Evolutionary conservation across 1,140 invertebrate genomes (phyloP).

Genomic region (Drosophila varians): DNA sequence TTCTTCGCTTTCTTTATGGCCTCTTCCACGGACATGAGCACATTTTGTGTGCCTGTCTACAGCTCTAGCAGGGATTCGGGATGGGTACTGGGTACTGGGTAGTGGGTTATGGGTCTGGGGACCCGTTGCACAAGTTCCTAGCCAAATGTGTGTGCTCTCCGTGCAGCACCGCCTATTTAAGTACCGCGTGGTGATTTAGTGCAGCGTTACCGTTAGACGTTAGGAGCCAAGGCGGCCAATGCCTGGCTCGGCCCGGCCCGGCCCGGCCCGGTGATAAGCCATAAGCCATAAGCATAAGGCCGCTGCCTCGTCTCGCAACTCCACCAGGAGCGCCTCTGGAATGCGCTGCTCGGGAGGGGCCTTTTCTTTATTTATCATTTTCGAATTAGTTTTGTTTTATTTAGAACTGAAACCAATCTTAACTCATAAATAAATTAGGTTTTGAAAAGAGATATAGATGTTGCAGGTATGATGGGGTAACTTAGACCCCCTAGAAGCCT

Average conservation of each 20-base stretch:
- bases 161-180: constrained; percentile 70
- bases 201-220: constrained; percentile 62
- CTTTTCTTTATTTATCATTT: not conserved
- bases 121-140: constrained; percentile 70
- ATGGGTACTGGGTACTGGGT: not conserved
- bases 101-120: constrained; percentile 11
- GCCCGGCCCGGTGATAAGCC: constrained; percentile 72
- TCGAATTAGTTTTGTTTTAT: no score
- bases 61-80: constrained; percentile 17
- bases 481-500: not conserved
- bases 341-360: not conserved
- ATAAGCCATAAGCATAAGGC: constrained; percentile 26
- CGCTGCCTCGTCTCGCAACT: not conserved
- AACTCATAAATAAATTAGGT: not conserved
- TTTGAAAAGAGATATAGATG: not conserved
- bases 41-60: constrained; percentile 54
- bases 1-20: constrained; percentile 46
- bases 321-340: constrained; percentile 4
- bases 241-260: no score
- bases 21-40: constrained; percentile 38
- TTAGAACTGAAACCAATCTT: no score
- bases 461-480: not conserved
- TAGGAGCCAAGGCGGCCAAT: constrained; percentile 25
- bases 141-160: constrained; percentile 19
- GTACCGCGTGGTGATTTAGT: constrained; percentile 79